phyloP scores from a whole-genome alignment of 2,888 invertebrate species.

The Ferdinandea cuprea region DNA sequence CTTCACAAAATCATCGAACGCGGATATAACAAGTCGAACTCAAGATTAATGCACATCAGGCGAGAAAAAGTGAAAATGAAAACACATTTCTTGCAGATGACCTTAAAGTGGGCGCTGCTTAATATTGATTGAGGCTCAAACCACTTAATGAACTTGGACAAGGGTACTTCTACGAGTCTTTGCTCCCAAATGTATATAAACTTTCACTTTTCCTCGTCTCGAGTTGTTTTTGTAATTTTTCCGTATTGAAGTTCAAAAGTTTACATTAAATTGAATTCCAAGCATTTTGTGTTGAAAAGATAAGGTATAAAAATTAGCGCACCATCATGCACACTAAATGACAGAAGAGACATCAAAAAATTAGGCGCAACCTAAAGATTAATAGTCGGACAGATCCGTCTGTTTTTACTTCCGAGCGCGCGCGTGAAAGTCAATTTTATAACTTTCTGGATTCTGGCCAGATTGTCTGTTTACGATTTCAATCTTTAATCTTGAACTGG shows the following conservation, averaged over 20 bases:
- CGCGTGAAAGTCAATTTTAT: slow-evolving; percentile 54
- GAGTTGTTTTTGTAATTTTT: slow-evolving; percentile 30
- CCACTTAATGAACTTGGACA: slow-evolving; percentile 37
- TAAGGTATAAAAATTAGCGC: slow-evolving; percentile 37
- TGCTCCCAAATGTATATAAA: slow-evolving; percentile 26
- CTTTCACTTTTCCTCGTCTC: background rate
- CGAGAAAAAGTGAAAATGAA: slow-evolving; percentile 14
- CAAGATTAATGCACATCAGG: slow-evolving; percentile 30
- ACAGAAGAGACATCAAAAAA: too few species aligned
- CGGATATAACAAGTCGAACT: slow-evolving; percentile 27
- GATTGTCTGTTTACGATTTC: slow-evolving; percentile 12
- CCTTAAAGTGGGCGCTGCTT: slow-evolving; percentile 44
- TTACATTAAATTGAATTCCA: slow-evolving; percentile 43
- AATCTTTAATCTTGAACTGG: slow-evolving; percentile 17
- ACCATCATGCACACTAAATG: slow-evolving; percentile 10
- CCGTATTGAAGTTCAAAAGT: slow-evolving; percentile 6
- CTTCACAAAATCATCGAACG: slow-evolving; percentile 14
- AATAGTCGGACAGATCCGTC: slow-evolving; percentile 24
- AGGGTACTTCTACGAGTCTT: slow-evolving; percentile 27
- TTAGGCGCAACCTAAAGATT: slow-evolving; percentile 5
- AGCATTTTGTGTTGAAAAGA: slow-evolving; percentile 24
- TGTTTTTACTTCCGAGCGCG: slow-evolving; percentile 47
- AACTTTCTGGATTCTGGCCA: slow-evolving; percentile 41
- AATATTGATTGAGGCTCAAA: background rate
- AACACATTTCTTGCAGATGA: slow-evolving; percentile 11